These are phyloP conservation scores for Carcharodon carcharias DNA, from an alignment of 2,797 vertebrate genomes.

Conservation along the genomic window DNA sequence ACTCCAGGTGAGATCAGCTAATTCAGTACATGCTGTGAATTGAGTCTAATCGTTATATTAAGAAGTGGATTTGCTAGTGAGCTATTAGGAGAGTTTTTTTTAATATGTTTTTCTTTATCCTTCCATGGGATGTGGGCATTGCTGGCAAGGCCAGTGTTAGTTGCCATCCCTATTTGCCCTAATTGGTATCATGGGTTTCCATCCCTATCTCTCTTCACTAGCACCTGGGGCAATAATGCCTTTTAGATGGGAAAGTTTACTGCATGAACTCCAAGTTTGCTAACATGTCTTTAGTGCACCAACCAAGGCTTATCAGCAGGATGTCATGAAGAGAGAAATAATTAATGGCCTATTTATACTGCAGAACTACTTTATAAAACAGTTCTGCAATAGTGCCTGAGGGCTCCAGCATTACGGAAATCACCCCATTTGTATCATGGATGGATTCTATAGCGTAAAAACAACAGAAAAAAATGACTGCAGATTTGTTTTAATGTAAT, in stretches of 20 bases:
- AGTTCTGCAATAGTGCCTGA: not conserved
- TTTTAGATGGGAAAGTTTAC: not conserved
- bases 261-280: not conserved
- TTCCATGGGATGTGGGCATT: no score
- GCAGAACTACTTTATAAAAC: not conserved
- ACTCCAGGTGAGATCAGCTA: not conserved
- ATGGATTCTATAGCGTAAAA: not conserved
- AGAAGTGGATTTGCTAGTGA: not conserved
- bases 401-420: not conserved
- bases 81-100: not conserved
- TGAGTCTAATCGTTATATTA: not conserved
- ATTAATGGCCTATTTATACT: conserved; percentile 14
- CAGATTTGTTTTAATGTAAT: not conserved
- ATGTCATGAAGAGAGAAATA: not conserved
- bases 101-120: no score
- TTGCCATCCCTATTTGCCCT: no score
- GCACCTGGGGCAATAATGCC: not conserved
- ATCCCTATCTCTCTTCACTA: not conserved
- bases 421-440: not conserved
- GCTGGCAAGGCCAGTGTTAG: no score
- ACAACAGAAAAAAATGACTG: not conserved
- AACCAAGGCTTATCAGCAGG: not conserved
- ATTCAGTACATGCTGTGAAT: not conserved
- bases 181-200: not conserved
- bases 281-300: not conserved